Evolutionary conservation across 2,888 invertebrate species (phyloP).

Genomic region (Drosophila anomalata): DNA sequence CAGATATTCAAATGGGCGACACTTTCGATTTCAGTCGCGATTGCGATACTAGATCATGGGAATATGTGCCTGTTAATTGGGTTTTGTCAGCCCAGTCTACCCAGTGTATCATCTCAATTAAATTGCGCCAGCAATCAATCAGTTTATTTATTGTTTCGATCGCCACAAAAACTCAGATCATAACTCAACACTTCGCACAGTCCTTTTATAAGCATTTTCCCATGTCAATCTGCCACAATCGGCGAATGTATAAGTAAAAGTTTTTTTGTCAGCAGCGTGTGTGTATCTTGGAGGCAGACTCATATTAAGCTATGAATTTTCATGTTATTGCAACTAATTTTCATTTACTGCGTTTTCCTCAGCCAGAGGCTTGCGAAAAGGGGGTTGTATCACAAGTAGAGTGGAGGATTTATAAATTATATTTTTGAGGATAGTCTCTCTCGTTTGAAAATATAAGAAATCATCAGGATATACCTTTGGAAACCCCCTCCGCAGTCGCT

Average conservation of each 20-base stretch:
- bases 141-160: slow-evolving; percentile 48
- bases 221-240: slow-evolving; percentile 69
- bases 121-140: slow-evolving; percentile 52
- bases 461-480: background rate
- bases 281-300: slow-evolving; percentile 34
- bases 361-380: slow-evolving; percentile 17
- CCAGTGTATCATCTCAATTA: slow-evolving; percentile 39
- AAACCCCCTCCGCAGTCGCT: slow-evolving; percentile 16
- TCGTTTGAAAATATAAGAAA: background rate
- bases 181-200: slow-evolving; percentile 62
- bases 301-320: slow-evolving; percentile 75
- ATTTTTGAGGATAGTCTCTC: background rate
- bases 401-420: background rate
- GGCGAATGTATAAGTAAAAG: slow-evolving; percentile 53
- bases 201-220: slow-evolving; percentile 73
- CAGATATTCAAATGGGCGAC: slow-evolving; percentile 42
- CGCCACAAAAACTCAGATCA: slow-evolving; percentile 33
- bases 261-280: slow-evolving; percentile 24
- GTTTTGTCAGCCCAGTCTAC: slow-evolving; percentile 5
- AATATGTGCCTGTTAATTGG: slow-evolving; percentile 34
- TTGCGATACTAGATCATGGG: slow-evolving; percentile 27
- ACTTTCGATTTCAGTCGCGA: slow-evolving; percentile 66
- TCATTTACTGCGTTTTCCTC: slow-evolving; percentile 56
- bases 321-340: slow-evolving; percentile 78
- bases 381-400: background rate